Base-by-base conservation (phyloP, 2,797 vertebrate species). In the Crax fasciolata region DNA sequence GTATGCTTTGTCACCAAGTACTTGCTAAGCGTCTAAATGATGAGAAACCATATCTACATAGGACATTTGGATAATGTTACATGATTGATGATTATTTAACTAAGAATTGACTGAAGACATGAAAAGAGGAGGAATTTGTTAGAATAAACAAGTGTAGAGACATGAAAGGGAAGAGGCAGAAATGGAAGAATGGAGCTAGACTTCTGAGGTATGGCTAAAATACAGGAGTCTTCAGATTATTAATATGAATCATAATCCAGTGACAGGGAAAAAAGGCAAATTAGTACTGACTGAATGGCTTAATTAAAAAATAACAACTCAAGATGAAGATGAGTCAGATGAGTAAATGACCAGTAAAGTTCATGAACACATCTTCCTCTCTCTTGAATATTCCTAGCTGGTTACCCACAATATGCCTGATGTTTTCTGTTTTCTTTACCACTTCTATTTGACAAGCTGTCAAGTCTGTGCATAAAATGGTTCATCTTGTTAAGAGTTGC, bases 391-490 rank as follows among this genome's bases (percentile, higher is more conserved):
- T 82, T 93, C 41, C 35, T 63, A 68, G 35, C 30, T 73, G 23
- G 35, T 57, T 65, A 13, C 1, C 2, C 32, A 49, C 28, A 39
- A 10, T 4, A 4, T 57, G 21, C 27, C 43, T 65, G 44, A 49
- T 30, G 6, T 78, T 82, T 90, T 49, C 32, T 19, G 11, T 44
- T 77, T 71, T 63, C 12, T 49, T 61, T 51, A 25, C 61, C 11
- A 5, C 10, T 65, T 62, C 6, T 38, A 25, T 57, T 87, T 73
- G 52, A 52, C 35, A 13, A 28, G 17, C 48, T 72, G 49, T 32
- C 30, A 10, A 18, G 7, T 23, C 13, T 72, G 3, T 3, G 2
- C 2, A 1, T 51, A 5, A 1, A 0, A 9, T 44, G 68, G 27
- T 39, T 74, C 39, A 11, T 88, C 41, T 41, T 68, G 44, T 83